A percentile compares a stretch with the other conserved stretches of the same genome.
These are phyloP conservation scores for Pelvicachromis taeniatus DNA, from an alignment of 2,113 vertebrate species.

Conservation along the genomic window DNA sequence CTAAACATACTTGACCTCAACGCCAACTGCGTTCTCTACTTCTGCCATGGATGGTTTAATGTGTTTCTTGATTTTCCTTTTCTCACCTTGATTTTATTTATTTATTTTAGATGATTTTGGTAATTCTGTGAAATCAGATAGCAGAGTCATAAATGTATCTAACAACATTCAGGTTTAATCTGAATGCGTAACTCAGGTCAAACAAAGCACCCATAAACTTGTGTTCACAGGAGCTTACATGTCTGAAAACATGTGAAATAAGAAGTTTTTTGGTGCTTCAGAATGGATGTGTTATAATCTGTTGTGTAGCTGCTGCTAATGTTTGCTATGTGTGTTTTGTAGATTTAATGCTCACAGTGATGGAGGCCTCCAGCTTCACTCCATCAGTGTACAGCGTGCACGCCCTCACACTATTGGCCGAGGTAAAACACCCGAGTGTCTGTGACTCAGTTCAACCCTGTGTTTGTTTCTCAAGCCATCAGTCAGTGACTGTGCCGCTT, in stretches of 20 bases:
- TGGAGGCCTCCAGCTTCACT: conserved; percentile 93
- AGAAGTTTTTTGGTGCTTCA: background rate
- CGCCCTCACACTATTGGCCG: conserved; percentile 91
- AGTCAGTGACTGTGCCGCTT: background rate
- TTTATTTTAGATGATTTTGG: background rate
- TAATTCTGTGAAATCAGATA: background rate
- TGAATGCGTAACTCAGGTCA: background rate
- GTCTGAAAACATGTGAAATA: background rate
- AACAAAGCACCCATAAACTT: background rate
- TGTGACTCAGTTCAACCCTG: background rate
- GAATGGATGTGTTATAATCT: background rate
- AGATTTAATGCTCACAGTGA: conserved; percentile 94
- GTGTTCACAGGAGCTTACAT: background rate
- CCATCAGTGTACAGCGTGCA: conserved; percentile 98
- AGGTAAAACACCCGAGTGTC: conserved; percentile 77
- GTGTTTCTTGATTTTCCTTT: background rate
- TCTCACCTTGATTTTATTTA: background rate
- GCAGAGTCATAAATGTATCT: background rate
- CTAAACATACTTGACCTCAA: background rate
- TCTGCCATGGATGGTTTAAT: background rate
- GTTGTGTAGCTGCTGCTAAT: conserved; percentile 21
- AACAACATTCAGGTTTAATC: background rate
- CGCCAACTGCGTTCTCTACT: background rate
- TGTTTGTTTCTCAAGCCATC: background rate
- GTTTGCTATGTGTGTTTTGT: conserved; percentile 58